phyloP scores from a whole-genome alignment of 2,113 vertebrate species.

The Phocoena sinus region DNA sequence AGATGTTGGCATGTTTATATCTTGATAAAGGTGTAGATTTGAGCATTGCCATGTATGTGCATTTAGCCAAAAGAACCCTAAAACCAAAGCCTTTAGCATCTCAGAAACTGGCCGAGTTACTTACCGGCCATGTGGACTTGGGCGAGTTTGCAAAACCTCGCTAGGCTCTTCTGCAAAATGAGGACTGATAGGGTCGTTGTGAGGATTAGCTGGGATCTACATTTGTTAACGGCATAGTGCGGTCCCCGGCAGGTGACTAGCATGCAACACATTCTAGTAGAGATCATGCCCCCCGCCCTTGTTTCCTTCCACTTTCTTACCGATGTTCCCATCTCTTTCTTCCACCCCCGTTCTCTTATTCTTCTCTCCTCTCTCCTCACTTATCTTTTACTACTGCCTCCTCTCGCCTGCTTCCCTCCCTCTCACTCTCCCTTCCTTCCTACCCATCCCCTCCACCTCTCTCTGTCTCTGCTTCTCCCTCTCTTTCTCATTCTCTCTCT shows the following conservation, averaged over 20 bases:
- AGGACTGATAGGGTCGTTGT: not conserved
- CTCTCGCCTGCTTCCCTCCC: no score
- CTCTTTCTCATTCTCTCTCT: not conserved
- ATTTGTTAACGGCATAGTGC: rapidly evolving
- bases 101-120: not conserved
- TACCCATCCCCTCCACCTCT: not conserved
- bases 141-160: not conserved
- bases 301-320: no score
- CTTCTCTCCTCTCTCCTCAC: not conserved
- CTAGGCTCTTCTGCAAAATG: not conserved
- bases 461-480: no score
- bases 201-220: not conserved
- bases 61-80: rapidly evolving
- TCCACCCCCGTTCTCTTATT: not conserved
- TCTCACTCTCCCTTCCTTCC: not conserved
- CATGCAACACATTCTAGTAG: not conserved
- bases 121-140: not conserved
- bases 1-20: not conserved
- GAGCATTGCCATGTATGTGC: not conserved
- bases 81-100: not conserved
- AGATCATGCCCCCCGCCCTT: no score
- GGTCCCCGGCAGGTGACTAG: not conserved
- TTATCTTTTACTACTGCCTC: not conserved
- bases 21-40: not conserved
- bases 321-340: not conserved